Conservation (phyloP, 2,888 invertebrate genomes). For the Synanthedon andrenaeformis region DNA sequence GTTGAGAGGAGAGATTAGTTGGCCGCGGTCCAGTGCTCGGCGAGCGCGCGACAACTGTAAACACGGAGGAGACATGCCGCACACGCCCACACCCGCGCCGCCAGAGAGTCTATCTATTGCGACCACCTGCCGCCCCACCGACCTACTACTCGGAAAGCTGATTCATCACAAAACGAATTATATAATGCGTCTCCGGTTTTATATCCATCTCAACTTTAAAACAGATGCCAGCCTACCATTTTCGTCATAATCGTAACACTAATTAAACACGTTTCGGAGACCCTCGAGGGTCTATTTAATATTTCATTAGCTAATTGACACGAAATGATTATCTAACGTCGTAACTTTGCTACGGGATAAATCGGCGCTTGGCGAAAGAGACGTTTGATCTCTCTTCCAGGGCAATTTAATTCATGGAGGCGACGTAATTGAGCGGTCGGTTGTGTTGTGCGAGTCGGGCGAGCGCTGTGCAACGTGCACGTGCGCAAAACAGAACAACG, state of each 20-base stretch:
- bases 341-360: slow-evolving; percentile 47
- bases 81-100: slow-evolving; percentile 18
- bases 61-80: slow-evolving; percentile 23
- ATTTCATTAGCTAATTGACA: slow-evolving; percentile 71
- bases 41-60: slow-evolving; percentile 32
- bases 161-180: slow-evolving; percentile 11
- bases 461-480: slow-evolving; percentile 31
- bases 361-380: slow-evolving; percentile 24
- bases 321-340: slow-evolving; percentile 59
- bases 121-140: slow-evolving; percentile 11
- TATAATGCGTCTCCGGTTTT: neutral
- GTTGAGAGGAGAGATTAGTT: slow-evolving; percentile 49
- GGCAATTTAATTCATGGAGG: slow-evolving; percentile 58
- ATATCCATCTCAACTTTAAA: slow-evolving; percentile 13
- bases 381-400: slow-evolving; percentile 55
- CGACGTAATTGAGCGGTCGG: slow-evolving; percentile 48
- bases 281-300: slow-evolving; percentile 52
- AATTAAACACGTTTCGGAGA: slow-evolving; percentile 38
- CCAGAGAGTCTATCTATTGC: slow-evolving; percentile 20
- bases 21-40: slow-evolving; percentile 43
- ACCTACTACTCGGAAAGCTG: slow-evolving; percentile 8
- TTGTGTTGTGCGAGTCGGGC: slow-evolving; percentile 19
- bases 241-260: slow-evolving; percentile 57
- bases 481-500: slow-evolving; percentile 54
- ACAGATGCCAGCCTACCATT: slow-evolving; percentile 52